Evolutionary conservation across 1,140 invertebrate species (phyloP), one percentile per base, ranked within the genome.

Genomic region (Sesamia nonagrioides): DNA sequence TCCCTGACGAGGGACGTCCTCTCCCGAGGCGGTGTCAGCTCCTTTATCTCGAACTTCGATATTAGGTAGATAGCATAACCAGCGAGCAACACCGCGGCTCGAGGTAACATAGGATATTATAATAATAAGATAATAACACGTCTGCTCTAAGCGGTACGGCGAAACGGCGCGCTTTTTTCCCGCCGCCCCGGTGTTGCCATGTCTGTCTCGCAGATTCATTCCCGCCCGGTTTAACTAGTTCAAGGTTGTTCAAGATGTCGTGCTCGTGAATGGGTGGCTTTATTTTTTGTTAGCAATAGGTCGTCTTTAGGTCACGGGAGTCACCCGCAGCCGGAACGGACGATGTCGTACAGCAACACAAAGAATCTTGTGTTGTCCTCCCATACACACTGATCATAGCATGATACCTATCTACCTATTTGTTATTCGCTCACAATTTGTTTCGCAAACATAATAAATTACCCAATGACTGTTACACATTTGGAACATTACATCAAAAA

Each of bases 81-180:
- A 60, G 40, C 27, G 17, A 78, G 54, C 52, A 82, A 71, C 66
- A 54, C 35, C 81, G 69, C 58, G 52, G 37, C 71, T 77, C 74
- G 68, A n/a, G 71, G 77, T 82, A 79, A 82, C 27, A 27, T 82
- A 82, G 78, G 78, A 78, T 88, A 91, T 88, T 91, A 90, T 87
- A 86, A 90, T 93, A 92, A 93, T 92, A 90, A 89, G 92, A 91
- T 94, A 94, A 94, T 94, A 84, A 94, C 88, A 93, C 88, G 90
- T 93, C 91, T 92, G 90, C 81, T 84, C 82, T 89, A 91, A 89
- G 82, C 86, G 86, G 87, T 92, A 88, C 86, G 80, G 83, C 84
- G 87, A 90, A 91, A 82, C 79, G 83, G 82, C 79, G 76, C 76
- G 83, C 84, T 92, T 93, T 94, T 93, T 91, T 88, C 77, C 71